Conservation (phyloP, 2,113 vertebrate species). For the Ctenomys sociabilis region DNA sequence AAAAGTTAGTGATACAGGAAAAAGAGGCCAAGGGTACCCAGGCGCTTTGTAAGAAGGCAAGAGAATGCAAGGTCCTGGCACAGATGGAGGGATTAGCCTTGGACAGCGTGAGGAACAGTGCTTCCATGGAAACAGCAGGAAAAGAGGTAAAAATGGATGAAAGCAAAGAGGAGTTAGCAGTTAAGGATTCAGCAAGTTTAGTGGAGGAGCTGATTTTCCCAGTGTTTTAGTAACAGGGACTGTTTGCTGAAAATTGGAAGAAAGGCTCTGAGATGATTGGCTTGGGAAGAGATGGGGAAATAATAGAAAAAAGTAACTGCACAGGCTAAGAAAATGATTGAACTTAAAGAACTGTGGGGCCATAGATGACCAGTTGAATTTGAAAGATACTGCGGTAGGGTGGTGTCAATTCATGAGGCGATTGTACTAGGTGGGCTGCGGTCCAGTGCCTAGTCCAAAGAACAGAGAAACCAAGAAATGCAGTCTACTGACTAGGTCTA, state of each 20-base stretch:
- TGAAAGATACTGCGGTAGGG: background rate
- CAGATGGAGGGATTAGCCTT: background rate
- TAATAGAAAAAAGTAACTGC: background rate
- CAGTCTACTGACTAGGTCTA: background rate
- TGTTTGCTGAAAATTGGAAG: background rate
- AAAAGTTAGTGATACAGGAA: background rate
- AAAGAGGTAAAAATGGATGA: background rate
- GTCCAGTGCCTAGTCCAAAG: background rate
- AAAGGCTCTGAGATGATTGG: background rate
- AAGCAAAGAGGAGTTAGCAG: background rate
- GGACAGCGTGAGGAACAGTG: background rate
- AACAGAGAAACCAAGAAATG: background rate
- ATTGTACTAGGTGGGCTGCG: background rate
- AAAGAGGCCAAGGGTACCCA: background rate
- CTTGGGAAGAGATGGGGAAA: constrained; percentile 4
- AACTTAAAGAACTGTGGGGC: background rate
- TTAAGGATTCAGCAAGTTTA: background rate
- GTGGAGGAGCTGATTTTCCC: background rate
- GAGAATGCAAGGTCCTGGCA: background rate
- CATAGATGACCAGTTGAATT: background rate
- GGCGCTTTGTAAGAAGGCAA: background rate
- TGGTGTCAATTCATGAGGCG: background rate
- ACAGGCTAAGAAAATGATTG: background rate
- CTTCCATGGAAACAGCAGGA: background rate
- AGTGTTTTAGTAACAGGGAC: background rate